Conservation (phyloP, 2,888 invertebrate species). For the Drosophila cognata region DNA sequence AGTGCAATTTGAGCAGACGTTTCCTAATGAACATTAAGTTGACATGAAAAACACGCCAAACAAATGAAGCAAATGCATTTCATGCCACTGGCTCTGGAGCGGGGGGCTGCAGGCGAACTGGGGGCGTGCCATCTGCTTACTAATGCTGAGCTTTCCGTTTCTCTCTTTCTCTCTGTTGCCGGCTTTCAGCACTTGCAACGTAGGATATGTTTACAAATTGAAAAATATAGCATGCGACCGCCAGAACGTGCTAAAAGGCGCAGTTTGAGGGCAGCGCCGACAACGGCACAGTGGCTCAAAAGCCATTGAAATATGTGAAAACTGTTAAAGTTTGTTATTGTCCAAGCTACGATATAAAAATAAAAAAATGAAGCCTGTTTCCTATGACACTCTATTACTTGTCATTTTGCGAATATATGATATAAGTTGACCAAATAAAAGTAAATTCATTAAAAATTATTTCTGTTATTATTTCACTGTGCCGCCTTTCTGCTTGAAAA, state of each 20-base stretch:
- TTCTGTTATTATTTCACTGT: conserved; percentile 20
- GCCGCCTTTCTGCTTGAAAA: conserved; percentile 1
- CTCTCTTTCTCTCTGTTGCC: conserved; percentile 19
- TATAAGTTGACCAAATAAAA: not conserved
- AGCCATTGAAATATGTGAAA: not conserved
- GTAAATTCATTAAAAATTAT: not conserved
- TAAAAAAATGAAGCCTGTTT: not conserved
- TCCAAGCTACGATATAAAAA: not conserved
- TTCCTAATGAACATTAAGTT: conserved; percentile 80
- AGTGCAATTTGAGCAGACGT: conserved; percentile 61
- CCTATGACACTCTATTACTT: not conserved
- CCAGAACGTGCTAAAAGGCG: conserved; percentile 61
- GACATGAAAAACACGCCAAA: conserved; percentile 76
- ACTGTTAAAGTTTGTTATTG: not conserved
- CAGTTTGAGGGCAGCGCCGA: conserved; percentile 10
- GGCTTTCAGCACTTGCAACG: conserved; percentile 69
- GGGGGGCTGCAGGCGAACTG: not conserved
- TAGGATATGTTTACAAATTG: conserved; percentile 80
- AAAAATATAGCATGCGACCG: conserved; percentile 77
- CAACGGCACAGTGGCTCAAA: conserved; percentile 44
- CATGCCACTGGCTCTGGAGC: conserved; percentile 25
- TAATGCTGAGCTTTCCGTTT: conserved; percentile 56
- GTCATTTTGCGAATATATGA: not conserved
- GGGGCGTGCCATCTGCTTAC: conserved; percentile 59
- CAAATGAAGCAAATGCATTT: conserved; percentile 79